Conservation (phyloP, 2,888 invertebrate species). For the Fragum whitleyi region DNA sequence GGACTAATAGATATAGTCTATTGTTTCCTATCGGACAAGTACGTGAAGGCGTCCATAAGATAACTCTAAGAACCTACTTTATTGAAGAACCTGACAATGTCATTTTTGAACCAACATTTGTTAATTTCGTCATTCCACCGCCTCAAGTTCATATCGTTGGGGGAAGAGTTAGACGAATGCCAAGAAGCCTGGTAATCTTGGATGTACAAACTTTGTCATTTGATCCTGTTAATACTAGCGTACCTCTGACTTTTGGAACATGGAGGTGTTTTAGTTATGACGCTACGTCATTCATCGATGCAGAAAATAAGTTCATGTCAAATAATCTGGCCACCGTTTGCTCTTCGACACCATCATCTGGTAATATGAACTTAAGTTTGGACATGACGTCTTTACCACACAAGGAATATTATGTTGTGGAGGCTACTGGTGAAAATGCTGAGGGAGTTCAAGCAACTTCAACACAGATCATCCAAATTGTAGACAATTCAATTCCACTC, state of each 20-base stretch:
- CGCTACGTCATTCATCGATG: slow-evolving; percentile 3
- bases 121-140: slow-evolving; percentile 55
- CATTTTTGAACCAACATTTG: slow-evolving; percentile 64
- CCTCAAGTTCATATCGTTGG: slow-evolving; percentile 65
- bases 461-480: slow-evolving; percentile 39
- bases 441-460: slow-evolving; percentile 34
- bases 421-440: slow-evolving; percentile 45
- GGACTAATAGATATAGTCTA: slow-evolving; percentile 37
- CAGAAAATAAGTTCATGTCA: neutral
- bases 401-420: slow-evolving; percentile 43
- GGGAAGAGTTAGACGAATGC: slow-evolving; percentile 45
- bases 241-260: neutral
- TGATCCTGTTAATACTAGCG: slow-evolving; percentile 50
- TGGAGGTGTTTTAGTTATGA: slow-evolving; percentile 13
- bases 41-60: slow-evolving; percentile 35
- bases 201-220: slow-evolving; percentile 64
- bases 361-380: neutral
- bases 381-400: slow-evolving; percentile 10
- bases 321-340: neutral
- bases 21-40: slow-evolving; percentile 53
- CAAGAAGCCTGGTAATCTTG: slow-evolving; percentile 9
- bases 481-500: neutral
- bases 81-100: slow-evolving; percentile 55
- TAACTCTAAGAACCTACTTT: slow-evolving; percentile 55
- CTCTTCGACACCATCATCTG: neutral